Conservation (phyloP, 2,888 invertebrate genomes). For the Zaprionus bogoriensis region DNA sequence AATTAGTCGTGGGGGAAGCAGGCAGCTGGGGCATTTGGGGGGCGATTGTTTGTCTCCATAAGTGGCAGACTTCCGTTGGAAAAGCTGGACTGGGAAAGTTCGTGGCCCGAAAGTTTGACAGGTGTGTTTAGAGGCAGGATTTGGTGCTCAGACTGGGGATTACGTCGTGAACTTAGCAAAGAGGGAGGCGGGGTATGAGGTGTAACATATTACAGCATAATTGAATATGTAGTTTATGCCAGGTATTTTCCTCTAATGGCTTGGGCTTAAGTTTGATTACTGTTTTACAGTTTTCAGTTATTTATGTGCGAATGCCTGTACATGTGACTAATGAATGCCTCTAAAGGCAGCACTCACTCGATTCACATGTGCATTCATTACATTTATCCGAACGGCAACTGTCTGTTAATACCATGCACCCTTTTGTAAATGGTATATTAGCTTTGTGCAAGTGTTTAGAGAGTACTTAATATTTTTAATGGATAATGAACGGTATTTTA, state of each 20-base stretch:
- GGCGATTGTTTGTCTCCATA: slow-evolving; percentile 48
- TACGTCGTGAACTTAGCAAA: too few relatives aligned
- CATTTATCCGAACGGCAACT: too few relatives aligned
- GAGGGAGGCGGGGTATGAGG: too few relatives aligned
- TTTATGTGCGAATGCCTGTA: background rate
- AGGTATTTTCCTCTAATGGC: background rate
- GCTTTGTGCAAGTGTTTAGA: too few relatives aligned
- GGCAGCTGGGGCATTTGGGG: too few relatives aligned
- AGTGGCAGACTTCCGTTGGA: slow-evolving; percentile 49
- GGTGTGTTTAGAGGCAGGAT: slow-evolving; percentile 24
- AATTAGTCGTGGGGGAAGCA: too few relatives aligned
- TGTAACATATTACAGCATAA: slow-evolving; percentile 1
- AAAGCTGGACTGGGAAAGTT: slow-evolving; percentile 30
- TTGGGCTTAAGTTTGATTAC: background rate
- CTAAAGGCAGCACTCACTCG: slow-evolving; percentile 1
- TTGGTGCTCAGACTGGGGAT: background rate
- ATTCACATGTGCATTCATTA: slow-evolving; percentile 1
- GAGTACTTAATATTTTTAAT: too few relatives aligned
- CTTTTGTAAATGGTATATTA: too few relatives aligned
- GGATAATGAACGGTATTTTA: too few relatives aligned
- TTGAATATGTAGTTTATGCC: background rate
- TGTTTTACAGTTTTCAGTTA: background rate
- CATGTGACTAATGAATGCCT: too few relatives aligned
- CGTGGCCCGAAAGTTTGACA: slow-evolving; percentile 35
- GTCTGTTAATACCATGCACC: too few relatives aligned